phyloP scores from a whole-genome alignment of 2,113 vertebrate species.

The Hirundichthys speculiger region DNA sequence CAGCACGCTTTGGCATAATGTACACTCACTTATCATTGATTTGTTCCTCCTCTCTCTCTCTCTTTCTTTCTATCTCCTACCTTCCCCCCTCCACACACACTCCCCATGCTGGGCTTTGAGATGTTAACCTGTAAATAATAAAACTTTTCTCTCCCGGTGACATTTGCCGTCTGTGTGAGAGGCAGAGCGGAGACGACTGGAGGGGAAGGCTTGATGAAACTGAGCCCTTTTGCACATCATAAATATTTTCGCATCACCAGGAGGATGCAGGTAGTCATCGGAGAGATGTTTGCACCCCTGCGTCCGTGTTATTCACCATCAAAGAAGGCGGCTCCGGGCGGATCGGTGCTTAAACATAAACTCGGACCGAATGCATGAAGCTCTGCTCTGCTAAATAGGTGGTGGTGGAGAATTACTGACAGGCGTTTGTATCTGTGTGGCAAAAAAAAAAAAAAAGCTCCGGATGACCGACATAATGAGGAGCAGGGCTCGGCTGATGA shows the following conservation, averaged over 20 bases:
- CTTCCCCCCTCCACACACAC: slow-evolving; percentile 1
- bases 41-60: slow-evolving; percentile 41
- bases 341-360: slow-evolving; percentile 48
- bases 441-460: slow-evolving; percentile 7
- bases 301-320: slow-evolving; percentile 34
- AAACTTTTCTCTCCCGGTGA: slow-evolving; percentile 64
- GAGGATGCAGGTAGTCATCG: slow-evolving; percentile 42
- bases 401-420: slow-evolving; percentile 31
- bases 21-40: slow-evolving; percentile 72
- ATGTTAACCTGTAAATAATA: slow-evolving; percentile 77
- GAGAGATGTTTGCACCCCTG: slow-evolving; percentile 37
- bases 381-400: not conserved
- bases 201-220: slow-evolving; percentile 66
- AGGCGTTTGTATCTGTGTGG: slow-evolving; percentile 33
- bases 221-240: slow-evolving; percentile 59
- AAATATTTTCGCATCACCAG: slow-evolving; percentile 62
- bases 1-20: slow-evolving; percentile 65
- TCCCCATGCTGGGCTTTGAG: slow-evolving; percentile 43
- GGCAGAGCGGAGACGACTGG: slow-evolving; percentile 30
- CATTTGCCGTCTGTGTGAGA: slow-evolving; percentile 58
- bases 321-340: slow-evolving; percentile 29
- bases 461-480: slow-evolving; percentile 71
- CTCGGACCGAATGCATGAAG: slow-evolving; percentile 23
- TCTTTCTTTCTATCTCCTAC: not conserved
- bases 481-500: slow-evolving; percentile 58